Conservation (phyloP, 2,797 vertebrate species). For the Leuciscus waleckii region DNA sequence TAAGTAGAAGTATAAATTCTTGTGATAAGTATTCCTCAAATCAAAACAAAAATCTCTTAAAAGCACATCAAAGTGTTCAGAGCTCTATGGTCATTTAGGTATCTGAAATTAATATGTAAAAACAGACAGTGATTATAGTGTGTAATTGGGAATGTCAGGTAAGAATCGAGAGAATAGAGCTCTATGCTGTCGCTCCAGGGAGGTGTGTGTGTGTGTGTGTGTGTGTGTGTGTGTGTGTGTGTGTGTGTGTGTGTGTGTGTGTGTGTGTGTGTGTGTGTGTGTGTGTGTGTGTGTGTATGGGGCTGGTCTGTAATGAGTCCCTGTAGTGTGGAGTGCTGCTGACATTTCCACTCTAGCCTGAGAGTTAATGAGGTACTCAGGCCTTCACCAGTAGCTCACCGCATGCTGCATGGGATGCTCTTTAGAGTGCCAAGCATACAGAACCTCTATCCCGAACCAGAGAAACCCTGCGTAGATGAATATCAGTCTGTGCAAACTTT, state of each 20-base stretch:
- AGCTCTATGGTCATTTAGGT: slow-evolving; percentile 55
- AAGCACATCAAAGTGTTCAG: slow-evolving; percentile 72
- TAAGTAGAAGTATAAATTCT: background rate
- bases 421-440: slow-evolving; percentile 48
- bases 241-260: no score
- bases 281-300: slow-evolving; percentile 48
- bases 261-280: background rate
- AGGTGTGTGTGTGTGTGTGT: slow-evolving; percentile 50
- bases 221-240: no score
- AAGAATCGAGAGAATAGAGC: slow-evolving; percentile 34
- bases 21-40: background rate
- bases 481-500: slow-evolving; percentile 31
- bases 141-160: slow-evolving; percentile 54
- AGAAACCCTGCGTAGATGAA: slow-evolving; percentile 8
- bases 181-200: slow-evolving; percentile 62
- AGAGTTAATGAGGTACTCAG: slow-evolving; percentile 79
- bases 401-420: slow-evolving; percentile 61
- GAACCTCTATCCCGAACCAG: background rate
- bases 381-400: slow-evolving; percentile 52
- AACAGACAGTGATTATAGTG: slow-evolving; percentile 39
- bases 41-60: background rate
- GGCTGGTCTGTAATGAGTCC: slow-evolving; percentile 81
- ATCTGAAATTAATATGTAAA: slow-evolving; percentile 35
- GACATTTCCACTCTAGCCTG: slow-evolving; percentile 78
- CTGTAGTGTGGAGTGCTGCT: slow-evolving; percentile 70